Base-by-base conservation (phyloP, 2,888 invertebrate genomes). In the Mythimna pallens region DNA sequence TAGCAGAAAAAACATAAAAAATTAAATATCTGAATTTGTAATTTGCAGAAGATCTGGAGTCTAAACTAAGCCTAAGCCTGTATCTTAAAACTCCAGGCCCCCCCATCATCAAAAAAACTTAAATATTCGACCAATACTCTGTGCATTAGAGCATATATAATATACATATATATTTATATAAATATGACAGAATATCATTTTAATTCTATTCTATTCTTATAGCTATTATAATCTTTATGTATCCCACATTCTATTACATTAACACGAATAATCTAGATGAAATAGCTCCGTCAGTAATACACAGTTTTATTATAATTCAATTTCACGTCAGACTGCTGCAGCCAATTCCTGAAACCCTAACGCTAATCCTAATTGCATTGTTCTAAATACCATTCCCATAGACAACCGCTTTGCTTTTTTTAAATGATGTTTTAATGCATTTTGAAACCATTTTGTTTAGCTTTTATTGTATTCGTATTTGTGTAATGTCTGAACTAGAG, bases 321-420 rank as follows among this genome's bases (percentile, higher is more conserved):
- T 74, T 69, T 61, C 47, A 54, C 77, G 54, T 36, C 2, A 54
- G 77, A 69, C 59, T 61, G 52, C n/a, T 30, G 34, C 14, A 36
- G 69, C 59, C 74, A 74, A 74, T 77, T 69, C 43, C 54, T 0
- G 2, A 25, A 52, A 34, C n/a, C 40, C 69, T 47, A 25, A n/a
- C 59, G 25, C 25, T 74, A 74, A 74, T 77, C 74, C 78, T 77
- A 55, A 74, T 77, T 74, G 78, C 1, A 69, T 69, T 77, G 52
- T 69, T 69, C 25, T 20, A 47, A 59, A 77, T 54, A 17, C 10
- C 40, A 17, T 40, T 30, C 0, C 17, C 10, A 36, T 36, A 36
- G 12, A 65, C 50, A 20, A 34, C 7, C 50, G 34, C 34, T 1
- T 57, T 30, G 14, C 67, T 30, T 76, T 50, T 34, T 12, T 6